Evolutionary conservation across 2,797 vertebrate genomes (phyloP).

Genomic region (Alauda arvensis): DNA sequence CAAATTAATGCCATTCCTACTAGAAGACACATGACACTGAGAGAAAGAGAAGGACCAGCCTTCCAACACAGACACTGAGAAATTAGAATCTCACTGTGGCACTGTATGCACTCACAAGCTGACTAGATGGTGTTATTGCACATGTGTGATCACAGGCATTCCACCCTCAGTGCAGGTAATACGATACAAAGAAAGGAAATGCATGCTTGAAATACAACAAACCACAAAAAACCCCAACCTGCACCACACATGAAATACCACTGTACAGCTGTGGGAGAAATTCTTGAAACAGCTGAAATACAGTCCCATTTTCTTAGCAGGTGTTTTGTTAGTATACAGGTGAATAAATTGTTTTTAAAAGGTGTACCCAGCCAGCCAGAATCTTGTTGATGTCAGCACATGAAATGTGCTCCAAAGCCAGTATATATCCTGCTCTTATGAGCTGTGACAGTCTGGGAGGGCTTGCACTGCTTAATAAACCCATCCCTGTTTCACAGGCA

Average conservation of each 20-base stretch:
- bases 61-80: neutral
- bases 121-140: neutral
- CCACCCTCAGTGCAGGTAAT: neutral
- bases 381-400: neutral
- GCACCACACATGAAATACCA: neutral
- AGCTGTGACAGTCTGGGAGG: neutral
- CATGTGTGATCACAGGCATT: neutral
- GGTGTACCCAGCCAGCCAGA: slow-evolving; percentile 9
- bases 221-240: neutral
- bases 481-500: slow-evolving; percentile 57
- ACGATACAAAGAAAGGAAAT: neutral
- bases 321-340: slow-evolving; percentile 34
- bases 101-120: neutral
- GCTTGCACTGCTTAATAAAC: neutral
- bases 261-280: neutral
- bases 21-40: neutral
- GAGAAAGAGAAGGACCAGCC: neutral
- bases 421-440: neutral
- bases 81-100: neutral
- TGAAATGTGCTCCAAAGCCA: neutral
- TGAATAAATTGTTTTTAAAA: neutral
- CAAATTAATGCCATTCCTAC: neutral
- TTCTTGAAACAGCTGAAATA: neutral
- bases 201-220: neutral
- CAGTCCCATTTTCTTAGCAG: neutral